phyloP scores from a whole-genome alignment of 2,113 vertebrate genomes.

The Mesocricetus auratus region DNA sequence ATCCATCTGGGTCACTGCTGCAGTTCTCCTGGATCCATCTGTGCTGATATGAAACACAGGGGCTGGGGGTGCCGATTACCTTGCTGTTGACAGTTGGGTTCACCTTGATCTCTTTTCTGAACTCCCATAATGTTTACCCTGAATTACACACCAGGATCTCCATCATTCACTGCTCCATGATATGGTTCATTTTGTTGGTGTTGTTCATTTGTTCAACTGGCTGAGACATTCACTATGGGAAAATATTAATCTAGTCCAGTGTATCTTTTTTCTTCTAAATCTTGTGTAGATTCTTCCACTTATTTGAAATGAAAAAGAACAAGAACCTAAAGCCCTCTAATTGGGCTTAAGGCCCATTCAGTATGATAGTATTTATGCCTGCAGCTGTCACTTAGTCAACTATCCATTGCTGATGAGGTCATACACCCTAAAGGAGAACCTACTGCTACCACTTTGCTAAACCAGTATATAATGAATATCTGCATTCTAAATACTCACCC shows the following conservation, averaged over 20 bases:
- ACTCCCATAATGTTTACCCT: too few species aligned
- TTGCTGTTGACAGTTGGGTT: neutral
- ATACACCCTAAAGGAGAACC: neutral
- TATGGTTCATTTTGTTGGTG: neutral
- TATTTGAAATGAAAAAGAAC: constrained; percentile 2
- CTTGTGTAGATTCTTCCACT: neutral
- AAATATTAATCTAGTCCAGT: neutral
- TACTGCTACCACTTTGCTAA: neutral
- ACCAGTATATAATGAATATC: too few species aligned
- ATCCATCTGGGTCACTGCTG: constrained; percentile 78
- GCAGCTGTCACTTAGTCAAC: neutral
- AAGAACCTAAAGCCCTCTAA: neutral
- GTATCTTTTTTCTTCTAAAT: neutral
- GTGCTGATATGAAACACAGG: neutral
- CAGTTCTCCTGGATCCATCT: constrained; percentile 64
- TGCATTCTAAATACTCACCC: neutral
- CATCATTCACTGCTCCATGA: neutral
- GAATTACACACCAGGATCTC: neutral
- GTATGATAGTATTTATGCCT: neutral
- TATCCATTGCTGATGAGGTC: neutral
- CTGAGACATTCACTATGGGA: neutral
- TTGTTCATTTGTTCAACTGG: neutral
- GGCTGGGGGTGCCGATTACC: neutral
- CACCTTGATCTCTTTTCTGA: neutral
- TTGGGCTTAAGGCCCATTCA: neutral